Conservation (phyloP, 2,888 invertebrate genomes). For the Agriopis aurantiaria region DNA sequence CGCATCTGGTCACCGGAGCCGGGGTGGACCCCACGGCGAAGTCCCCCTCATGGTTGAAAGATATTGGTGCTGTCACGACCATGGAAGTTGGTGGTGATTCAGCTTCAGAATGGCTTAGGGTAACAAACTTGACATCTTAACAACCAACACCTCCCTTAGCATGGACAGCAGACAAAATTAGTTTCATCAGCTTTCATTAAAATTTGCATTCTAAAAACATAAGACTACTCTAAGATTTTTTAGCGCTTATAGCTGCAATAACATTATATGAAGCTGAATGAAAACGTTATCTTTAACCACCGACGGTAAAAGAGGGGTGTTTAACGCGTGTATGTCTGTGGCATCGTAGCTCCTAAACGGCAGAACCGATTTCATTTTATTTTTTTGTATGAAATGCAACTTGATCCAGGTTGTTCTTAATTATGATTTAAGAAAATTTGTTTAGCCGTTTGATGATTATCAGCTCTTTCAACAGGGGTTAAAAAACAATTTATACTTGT, state of each 20-base stretch:
- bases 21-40: conserved; percentile 77
- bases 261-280: no score
- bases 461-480: no score
- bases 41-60: conserved; percentile 82
- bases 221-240: not conserved
- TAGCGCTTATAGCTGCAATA: not conserved
- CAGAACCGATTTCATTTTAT: no score
- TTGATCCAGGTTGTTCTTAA: no score
- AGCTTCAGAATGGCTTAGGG: conserved; percentile 82
- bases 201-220: not conserved
- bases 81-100: conserved; percentile 80
- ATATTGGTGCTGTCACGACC: conserved; percentile 77
- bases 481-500: no score
- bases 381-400: no score
- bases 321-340: no score
- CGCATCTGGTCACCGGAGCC: conserved; percentile 74
- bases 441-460: no score
- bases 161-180: not conserved
- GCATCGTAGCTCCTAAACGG: no score
- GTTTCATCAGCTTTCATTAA: not conserved
- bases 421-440: no score
- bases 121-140: conserved; percentile 45
- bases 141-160: not conserved
- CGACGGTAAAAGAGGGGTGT: no score
- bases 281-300: no score